These are phyloP conservation scores for Elanus axillaris DNA, from an alignment of 2,113 vertebrate species.

Conservation along the genomic window DNA sequence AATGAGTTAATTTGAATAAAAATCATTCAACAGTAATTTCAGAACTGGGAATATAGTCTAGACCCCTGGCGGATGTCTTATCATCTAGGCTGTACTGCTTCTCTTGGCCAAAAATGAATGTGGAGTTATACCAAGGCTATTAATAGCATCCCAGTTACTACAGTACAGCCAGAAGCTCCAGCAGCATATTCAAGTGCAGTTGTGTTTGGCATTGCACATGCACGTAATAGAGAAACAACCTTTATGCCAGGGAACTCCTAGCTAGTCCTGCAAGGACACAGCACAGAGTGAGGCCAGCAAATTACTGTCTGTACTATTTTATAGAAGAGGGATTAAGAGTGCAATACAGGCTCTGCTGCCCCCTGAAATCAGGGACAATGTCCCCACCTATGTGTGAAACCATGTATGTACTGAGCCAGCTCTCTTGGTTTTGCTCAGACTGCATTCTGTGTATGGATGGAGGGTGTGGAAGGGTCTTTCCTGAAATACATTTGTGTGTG, in stretches of 20 bases:
- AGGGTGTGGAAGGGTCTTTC: neutral
- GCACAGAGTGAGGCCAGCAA: neutral
- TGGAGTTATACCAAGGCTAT: neutral
- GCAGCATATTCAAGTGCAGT: fast-evolving
- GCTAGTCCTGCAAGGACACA: neutral
- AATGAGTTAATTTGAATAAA: neutral
- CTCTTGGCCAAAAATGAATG: neutral
- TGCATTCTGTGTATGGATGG: fast-evolving
- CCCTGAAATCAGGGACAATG: neutral
- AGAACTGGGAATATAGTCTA: neutral
- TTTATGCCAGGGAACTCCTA: neutral
- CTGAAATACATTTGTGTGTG: neutral
- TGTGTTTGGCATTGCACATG: neutral
- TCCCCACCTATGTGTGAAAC: no score
- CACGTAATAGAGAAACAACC: neutral
- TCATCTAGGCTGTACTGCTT: neutral
- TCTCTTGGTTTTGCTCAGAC: neutral
- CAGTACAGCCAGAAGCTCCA: neutral
- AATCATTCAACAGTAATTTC: neutral
- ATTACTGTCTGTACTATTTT: neutral
- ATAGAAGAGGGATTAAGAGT: neutral
- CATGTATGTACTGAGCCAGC: fast-evolving
- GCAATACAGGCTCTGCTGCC: neutral
- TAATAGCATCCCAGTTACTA: neutral
- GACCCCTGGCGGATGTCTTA: neutral